Base-by-base conservation (phyloP, 1,140 invertebrate species). In the Campodea augens region DNA sequence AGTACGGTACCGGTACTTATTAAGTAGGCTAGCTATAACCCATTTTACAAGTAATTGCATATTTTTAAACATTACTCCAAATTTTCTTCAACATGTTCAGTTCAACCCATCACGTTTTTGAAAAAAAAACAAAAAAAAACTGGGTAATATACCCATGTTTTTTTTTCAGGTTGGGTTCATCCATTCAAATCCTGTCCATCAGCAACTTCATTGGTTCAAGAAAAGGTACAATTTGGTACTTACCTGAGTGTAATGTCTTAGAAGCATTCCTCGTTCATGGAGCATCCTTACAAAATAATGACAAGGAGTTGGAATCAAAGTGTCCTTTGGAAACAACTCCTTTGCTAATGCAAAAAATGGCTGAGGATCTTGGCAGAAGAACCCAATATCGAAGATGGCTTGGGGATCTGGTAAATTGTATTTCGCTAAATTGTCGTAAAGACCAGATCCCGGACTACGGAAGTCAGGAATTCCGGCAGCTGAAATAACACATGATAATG, bases 391-490 rank as follows among this genome's bases (percentile, higher is more conserved):
- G 65, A 97, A 95, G 53, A 96, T 89, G n/a, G 86, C 81, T 58
- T 90, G 79, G n/a, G 90, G 89, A 66, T 90, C 74, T 0, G 88
- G 86, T 37, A 96, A 67, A 54, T 90, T 78, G 58, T 92, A 95
- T 60, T 93, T 89, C 49, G 81, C 69, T 25, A 97, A 67, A 62
- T 95, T 95, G 57, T 84, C 73, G 64, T 97, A 98, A 1, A 98
- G 63, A 3, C 92, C 92, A 49, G 78, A 84, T 23, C 78, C 81
- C 4, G 88, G 88, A 24, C 84, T 89, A 15, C 91, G 75, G 64
- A 87, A 90, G 61, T 95, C 90, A 32, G 90, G 91, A 57, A 96
- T 95, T 46, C 90, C 90, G 49, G 88, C 86, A 63, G 87, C 87
- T 86, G 61, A 51, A 69, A 71, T 32, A 51, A 43, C 32, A 20